Evolutionary conservation across 2,113 vertebrate genomes (phyloP).

Genomic region (Antechinus flavipes): DNA sequence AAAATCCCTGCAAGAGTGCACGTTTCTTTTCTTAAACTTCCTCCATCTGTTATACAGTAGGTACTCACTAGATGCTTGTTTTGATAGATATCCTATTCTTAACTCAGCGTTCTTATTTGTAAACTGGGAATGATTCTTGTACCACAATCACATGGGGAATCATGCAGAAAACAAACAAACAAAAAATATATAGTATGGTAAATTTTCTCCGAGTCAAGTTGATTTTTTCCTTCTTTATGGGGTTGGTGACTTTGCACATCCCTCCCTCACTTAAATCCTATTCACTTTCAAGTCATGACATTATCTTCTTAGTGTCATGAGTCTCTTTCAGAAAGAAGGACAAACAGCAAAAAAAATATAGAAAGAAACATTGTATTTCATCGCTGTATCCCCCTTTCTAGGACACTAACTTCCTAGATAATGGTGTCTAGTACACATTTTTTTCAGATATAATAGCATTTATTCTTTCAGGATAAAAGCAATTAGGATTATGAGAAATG

Average conservation of each 20-base stretch:
- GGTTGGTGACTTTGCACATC: too few species aligned
- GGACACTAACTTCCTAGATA: conserved; percentile 15
- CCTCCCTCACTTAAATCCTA: too few species aligned
- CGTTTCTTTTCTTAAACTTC: not conserved
- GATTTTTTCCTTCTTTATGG: not conserved
- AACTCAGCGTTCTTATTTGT: not conserved
- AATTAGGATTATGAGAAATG: conserved; percentile 38
- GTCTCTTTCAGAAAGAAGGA: too few species aligned
- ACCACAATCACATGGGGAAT: not conserved
- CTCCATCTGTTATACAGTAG: not conserved
- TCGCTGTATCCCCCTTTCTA: not conserved
- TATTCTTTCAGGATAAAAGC: conserved; percentile 12
- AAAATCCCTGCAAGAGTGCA: not conserved
- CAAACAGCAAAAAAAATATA: not conserved
- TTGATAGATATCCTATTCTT: not conserved
- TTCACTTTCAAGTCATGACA: too few species aligned
- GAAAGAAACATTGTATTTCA: not conserved
- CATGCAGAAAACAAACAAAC: not conserved
- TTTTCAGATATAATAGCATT: conserved; percentile 47
- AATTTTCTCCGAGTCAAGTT: not conserved
- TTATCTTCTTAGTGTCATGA: not conserved
- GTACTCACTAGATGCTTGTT: not conserved
- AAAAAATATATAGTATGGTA: not conserved
- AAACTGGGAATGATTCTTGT: not conserved
- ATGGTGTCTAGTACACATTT: not conserved